Base-by-base conservation (phyloP, 2,888 invertebrate species). In the Anthophora plumipes region DNA sequence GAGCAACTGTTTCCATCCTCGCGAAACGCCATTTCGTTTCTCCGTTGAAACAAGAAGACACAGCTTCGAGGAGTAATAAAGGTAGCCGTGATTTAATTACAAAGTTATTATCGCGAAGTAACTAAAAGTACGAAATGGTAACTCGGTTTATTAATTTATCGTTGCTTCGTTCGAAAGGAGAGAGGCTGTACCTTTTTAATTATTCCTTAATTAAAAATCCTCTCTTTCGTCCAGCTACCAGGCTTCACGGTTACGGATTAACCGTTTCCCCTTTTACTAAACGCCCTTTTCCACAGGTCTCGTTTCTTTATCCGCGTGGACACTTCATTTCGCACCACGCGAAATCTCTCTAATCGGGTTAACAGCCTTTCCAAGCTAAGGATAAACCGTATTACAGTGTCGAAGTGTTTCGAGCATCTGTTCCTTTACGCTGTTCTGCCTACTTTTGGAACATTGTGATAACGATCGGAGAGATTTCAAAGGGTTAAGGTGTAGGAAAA, bases 141-240 rank as follows among this genome's bases (percentile, higher is more conserved):
- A 61, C 81, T 70, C 81, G 86, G 89, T 92, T 91, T 92, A 92
- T 92, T 92, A 92, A 93, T 92, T 92, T 92, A 93, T 92, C 89
- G 86, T 89, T 82, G 86, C 75, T 74, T 83, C 63, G 61, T 41
- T 75, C 71, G 41, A 41, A 73, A 68, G 68, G 60, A 71, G 73
- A 87, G 87, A 83, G 90, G 82, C 89, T 87, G 87, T 84, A 83
- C 81, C 87, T 89, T 91, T 68, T 91, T 92, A 92, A 92, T 92
- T 91, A 91, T 89, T 88, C 77, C 76, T 89, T 92, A 91, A 92
- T 92, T 91, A 90, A 91, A 91, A 87, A 78, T 72, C 70, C 81
- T 25, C 64, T 66, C 54, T 59, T 52, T 68, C 54, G 64, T 25
- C 54, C 14, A 41, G 67, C 66, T 57, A 63, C 59, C 74, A 54